Evolutionary conservation across 2,797 vertebrate genomes (phyloP).

Genomic region (Protonibea diacanthus): DNA sequence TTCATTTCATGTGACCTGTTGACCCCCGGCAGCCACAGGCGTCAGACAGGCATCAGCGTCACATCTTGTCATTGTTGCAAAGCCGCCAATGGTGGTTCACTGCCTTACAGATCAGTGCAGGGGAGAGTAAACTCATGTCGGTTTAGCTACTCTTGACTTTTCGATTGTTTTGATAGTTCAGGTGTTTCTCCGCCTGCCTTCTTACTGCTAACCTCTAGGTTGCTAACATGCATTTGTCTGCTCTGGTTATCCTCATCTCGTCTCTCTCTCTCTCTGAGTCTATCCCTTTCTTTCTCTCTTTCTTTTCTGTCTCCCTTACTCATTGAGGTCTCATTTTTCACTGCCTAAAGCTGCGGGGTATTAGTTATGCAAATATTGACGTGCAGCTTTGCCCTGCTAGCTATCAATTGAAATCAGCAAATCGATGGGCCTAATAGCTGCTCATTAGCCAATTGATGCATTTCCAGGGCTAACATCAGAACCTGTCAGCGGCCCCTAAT

Average conservation of each 20-base stretch:
- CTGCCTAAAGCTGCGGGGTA: conserved; percentile 87
- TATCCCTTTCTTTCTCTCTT: background rate
- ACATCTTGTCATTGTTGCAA: conserved; percentile 43
- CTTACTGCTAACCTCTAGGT: background rate
- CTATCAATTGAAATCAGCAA: conserved; percentile 97
- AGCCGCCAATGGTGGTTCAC: conserved; percentile 12
- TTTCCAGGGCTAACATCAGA: conserved; percentile 88
- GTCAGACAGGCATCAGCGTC: conserved; percentile 49
- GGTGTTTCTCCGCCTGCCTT: conserved; percentile 2
- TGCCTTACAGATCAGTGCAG: background rate
- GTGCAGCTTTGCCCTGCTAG: conserved; percentile 91
- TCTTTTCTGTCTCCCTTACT: conserved; percentile 61
- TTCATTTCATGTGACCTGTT: conserved; percentile 64
- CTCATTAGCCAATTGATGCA: conserved; percentile 94
- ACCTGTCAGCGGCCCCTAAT: conserved; percentile 87
- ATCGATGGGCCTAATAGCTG: conserved; percentile 96
- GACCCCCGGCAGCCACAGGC: conserved; percentile 61
- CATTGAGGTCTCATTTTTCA: conserved; percentile 90
- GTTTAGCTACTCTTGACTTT: background rate
- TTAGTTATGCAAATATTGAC: conserved; percentile 95
- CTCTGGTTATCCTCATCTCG: conserved; percentile 28
- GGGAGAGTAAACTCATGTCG: background rate
- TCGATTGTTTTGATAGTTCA: conserved; percentile 24
- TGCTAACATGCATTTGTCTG: conserved; percentile 26
- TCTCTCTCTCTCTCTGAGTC: conserved; percentile 17